Evolutionary conservation across 2,797 vertebrate genomes (phyloP), one percentile per base, ranked within the genome.

Genomic region (Phrynocephalus vlangalii): DNA sequence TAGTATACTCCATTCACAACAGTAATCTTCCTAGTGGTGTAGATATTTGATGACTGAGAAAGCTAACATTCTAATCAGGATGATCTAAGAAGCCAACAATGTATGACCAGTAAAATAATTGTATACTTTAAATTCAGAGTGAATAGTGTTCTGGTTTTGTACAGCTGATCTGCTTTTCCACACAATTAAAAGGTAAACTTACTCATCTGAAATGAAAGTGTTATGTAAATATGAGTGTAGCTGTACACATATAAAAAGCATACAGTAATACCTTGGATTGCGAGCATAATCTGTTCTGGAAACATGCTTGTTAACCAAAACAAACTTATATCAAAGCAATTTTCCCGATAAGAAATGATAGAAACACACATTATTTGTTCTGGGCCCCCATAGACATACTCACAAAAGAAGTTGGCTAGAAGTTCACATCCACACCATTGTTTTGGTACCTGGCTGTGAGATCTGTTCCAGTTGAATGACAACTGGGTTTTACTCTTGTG

Each of bases 1-100:
- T 70, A 78, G 30, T 63, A 70, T 30, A 70, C 15, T 33, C 83
- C 70, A 56, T 82, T 87, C 56, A 10, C 71, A 87, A 56, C n/a
- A 63, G 56, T 76, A 52, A 67, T 82, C 56, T 78, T 10, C 81
- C 60, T 77, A 38, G 10, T 86, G 66, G 79, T 75, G 20, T 67
- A 15, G 67, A 78, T 82, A 3, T 9, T 83, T 92, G n/a, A 63
- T 28, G 13, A 0, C 88, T 92, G 18, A 56, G 75, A 81, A 2
- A 87, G 48, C 71, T 90, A 9, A 86, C 87, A 85, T 90, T 89
- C 60, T 90, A 60, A 83, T 88, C 90, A 28, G 75, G 26, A 60
- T 26, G 78, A 63, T 83, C 71, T 89, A 88, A 76, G 30, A 52
- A 84, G 60, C 84, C 87, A 91, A 79, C 48, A n/a, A 18, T 90